Evolutionary conservation across 1,140 invertebrate species (phyloP).

Genomic region (Drosophila gunungcola): DNA sequence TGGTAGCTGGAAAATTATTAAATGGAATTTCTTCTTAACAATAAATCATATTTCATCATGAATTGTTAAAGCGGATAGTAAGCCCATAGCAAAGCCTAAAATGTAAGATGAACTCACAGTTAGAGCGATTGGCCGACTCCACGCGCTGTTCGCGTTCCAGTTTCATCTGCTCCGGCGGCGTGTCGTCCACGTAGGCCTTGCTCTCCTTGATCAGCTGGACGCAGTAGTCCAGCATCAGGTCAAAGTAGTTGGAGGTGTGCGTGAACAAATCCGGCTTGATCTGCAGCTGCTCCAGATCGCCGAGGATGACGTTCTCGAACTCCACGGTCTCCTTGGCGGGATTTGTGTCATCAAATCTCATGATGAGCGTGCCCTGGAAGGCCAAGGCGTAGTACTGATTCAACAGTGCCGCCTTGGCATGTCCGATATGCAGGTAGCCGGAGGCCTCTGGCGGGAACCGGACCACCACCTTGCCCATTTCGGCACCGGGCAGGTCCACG

Average conservation of each 20-base stretch:
- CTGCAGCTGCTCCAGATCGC: constrained; percentile 96
- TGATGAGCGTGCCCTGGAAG: constrained; percentile 97
- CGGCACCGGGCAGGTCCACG: constrained; percentile 97
- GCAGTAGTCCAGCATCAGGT: constrained; percentile 94
- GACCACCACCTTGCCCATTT: constrained; percentile 97
- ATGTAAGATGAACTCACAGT: constrained; percentile 87
- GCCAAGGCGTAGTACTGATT: constrained; percentile 98
- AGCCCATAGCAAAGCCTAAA: not conserved
- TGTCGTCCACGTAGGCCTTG: constrained; percentile 98
- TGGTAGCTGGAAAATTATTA: too few species aligned
- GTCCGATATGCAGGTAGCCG: constrained; percentile 99
- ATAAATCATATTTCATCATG: not conserved
- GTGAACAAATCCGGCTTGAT: constrained; percentile 97
- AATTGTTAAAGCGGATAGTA: not conserved
- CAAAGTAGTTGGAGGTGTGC: constrained; percentile 99
- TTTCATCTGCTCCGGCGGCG: constrained; percentile 97
- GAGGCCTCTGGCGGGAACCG: constrained; percentile 99
- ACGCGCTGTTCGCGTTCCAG: constrained; percentile 95
- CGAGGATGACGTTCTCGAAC: constrained; percentile 98
- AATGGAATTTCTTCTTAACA: too few species aligned
- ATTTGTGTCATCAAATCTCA: constrained; percentile 99
- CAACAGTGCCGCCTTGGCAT: constrained; percentile 99
- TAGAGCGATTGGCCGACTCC: constrained; percentile 94
- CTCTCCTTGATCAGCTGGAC: constrained; percentile 94
- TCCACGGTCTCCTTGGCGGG: constrained; percentile 99